A percentile compares a stretch with the other conserved stretches of the same genome.
Conservation (phyloP, 2,113 vertebrate genomes). For the Diphyllodes magnificus region DNA sequence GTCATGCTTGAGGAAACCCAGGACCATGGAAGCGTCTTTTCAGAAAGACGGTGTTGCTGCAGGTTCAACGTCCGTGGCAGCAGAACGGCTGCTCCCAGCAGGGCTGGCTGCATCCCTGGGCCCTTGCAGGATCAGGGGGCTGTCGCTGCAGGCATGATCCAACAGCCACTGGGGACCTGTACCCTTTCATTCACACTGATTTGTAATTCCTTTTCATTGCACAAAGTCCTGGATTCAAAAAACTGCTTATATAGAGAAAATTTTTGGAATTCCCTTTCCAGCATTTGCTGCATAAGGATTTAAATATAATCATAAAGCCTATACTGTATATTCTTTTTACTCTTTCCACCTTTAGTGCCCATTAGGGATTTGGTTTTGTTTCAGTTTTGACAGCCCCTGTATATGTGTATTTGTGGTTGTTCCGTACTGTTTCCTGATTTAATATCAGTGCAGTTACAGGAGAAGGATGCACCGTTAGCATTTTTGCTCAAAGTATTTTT, state of each 20-base stretch:
- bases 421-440: constrained; percentile 78
- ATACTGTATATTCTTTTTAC: constrained; percentile 9
- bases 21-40: background rate
- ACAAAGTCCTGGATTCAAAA: background rate
- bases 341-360: constrained; percentile 67
- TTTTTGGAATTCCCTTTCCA: constrained; percentile 24
- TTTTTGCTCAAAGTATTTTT: constrained; percentile 78
- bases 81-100: background rate
- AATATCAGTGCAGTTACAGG: constrained; percentile 71
- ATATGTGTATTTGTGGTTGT: constrained; percentile 72
- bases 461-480: constrained; percentile 81
- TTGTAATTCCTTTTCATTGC: constrained; percentile 39
- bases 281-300: constrained; percentile 28
- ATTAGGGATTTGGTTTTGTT: constrained; percentile 74
- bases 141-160: background rate
- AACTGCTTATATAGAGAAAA: background rate
- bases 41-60: background rate
- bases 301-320: constrained; percentile 44
- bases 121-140: background rate
- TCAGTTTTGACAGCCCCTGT: constrained; percentile 74
- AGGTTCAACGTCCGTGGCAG: accelerated
- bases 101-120: background rate
- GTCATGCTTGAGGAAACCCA: background rate
- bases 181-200: constrained; percentile 11
- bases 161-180: background rate